A percentile compares a stretch with the other conserved stretches of the same genome.
phyloP scores from a whole-genome alignment of 2,888 invertebrate species.

The Drosophila anomelani region DNA sequence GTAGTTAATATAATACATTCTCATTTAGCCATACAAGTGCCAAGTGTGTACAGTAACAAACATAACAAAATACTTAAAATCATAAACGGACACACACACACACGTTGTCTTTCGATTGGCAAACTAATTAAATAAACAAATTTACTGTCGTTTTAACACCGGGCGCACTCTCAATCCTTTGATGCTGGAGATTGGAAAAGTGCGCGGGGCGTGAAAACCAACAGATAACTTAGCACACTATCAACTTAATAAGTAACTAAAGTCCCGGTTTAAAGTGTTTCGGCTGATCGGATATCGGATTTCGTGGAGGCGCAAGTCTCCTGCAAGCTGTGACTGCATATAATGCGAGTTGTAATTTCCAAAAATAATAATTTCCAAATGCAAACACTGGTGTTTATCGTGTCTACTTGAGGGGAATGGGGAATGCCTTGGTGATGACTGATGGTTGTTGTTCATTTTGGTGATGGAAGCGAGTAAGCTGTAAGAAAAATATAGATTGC shows the following conservation, averaged over 20 bases:
- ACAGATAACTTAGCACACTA: conserved; percentile 43
- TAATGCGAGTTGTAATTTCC: conserved; percentile 68
- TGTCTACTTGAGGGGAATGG: conserved; percentile 52
- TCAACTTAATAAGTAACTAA: conserved; percentile 73
- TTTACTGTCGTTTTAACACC: conserved; percentile 60
- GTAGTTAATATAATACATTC: conserved; percentile 74
- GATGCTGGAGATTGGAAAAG: conserved; percentile 64
- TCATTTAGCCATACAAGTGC: conserved; percentile 61
- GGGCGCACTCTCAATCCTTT: conserved; percentile 60
- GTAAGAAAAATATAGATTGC: conserved; percentile 39
- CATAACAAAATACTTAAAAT: conserved; percentile 66
- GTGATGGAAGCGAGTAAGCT: conserved; percentile 40
- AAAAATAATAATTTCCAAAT: conserved; percentile 44
- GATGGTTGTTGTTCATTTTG: conserved; percentile 51
- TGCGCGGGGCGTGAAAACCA: conserved; percentile 68
- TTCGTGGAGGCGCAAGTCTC: conserved; percentile 1
- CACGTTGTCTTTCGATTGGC: conserved; percentile 43
- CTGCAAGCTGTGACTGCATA: conserved; percentile 57
- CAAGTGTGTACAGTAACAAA: conserved; percentile 55
- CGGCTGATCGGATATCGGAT: conserved; percentile 33
- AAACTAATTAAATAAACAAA: conserved; percentile 24
- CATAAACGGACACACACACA: conserved; percentile 64
- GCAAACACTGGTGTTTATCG: conserved; percentile 59
- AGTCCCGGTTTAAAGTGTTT: conserved; percentile 64
- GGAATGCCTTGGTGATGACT: conserved; percentile 68